A percentile compares a stretch with the other conserved stretches of the same genome.
Evolutionary conservation across 2,113 vertebrate species (phyloP).

Genomic region (Ancistrus triradiatus): DNA sequence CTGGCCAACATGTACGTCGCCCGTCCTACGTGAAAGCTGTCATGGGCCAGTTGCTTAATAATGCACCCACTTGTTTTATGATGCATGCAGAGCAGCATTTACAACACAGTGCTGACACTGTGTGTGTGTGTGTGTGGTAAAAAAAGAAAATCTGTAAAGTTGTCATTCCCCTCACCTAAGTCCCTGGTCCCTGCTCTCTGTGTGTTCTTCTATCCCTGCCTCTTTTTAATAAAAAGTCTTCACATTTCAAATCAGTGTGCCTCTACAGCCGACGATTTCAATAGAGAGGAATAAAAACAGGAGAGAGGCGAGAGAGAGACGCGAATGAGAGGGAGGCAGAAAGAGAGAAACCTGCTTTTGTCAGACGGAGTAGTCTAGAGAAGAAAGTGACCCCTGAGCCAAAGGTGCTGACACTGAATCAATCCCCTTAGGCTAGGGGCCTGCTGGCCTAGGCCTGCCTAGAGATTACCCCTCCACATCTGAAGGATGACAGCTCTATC

Average conservation of each 20-base stretch:
- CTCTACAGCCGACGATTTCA: conserved; percentile 79
- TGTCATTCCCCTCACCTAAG: conserved; percentile 66
- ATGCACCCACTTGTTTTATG: conserved; percentile 99
- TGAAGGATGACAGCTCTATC: conserved; percentile 75
- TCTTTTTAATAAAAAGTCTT: conserved; percentile 78
- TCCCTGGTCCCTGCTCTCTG: conserved; percentile 64
- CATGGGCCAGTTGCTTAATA: conserved; percentile 99
- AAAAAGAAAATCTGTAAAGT: conserved; percentile 49
- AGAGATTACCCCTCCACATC: conserved; percentile 94
- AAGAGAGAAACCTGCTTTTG: conserved; percentile 77
- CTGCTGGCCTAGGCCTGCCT: conserved; percentile 79
- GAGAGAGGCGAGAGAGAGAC: conserved; percentile 55
- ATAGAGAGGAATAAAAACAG: conserved; percentile 61
- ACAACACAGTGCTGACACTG: conserved; percentile 85
- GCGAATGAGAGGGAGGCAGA: conserved; percentile 53
- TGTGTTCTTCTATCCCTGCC: conserved; percentile 61
- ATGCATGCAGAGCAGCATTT: conserved; percentile 92
- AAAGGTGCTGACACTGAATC: conserved; percentile 97
- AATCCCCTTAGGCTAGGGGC: conserved; percentile 94
- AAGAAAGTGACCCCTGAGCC: conserved; percentile 85
- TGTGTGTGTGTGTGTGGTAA: conserved; percentile 23
- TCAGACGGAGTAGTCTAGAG: conserved; percentile 84
- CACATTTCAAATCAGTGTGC: conserved; percentile 76
- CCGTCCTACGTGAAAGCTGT: conserved; percentile 94
- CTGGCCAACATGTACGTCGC: conserved; percentile 81